Percentiles rank a stretch among this genome's conserved stretches.
Conservation (phyloP, 2,888 invertebrate species). For the Apotomis turbidana region DNA sequence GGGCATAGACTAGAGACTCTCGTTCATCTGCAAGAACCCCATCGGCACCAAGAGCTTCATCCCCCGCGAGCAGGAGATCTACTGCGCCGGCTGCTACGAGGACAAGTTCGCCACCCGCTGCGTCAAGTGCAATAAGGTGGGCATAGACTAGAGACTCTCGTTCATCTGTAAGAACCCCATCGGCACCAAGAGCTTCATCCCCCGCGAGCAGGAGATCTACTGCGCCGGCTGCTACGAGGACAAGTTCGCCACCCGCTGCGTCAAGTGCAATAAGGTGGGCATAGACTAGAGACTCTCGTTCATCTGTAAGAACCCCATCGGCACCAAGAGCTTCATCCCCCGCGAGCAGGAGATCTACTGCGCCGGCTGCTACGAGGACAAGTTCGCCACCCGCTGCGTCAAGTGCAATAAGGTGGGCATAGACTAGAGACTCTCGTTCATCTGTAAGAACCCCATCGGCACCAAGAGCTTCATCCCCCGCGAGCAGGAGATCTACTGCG, state of each 20-base stretch:
- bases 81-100: conserved; percentile 99
- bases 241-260: conserved; percentile 99
- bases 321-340: conserved; percentile 99
- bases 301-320: conserved; percentile 98
- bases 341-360: conserved; percentile 99
- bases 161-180: conserved; percentile 97
- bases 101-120: conserved; percentile 99
- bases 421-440: conserved; percentile 53
- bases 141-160: too few species aligned
- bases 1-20: background rate
- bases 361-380: conserved; percentile 99
- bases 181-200: conserved; percentile 99
- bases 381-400: conserved; percentile 99
- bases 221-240: conserved; percentile 99
- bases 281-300: too few species aligned
- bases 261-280: conserved; percentile 97
- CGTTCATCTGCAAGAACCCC: conserved; percentile 93
- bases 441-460: conserved; percentile 98
- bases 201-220: conserved; percentile 99
- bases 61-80: conserved; percentile 99
- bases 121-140: conserved; percentile 98
- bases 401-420: conserved; percentile 96
- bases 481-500: conserved; percentile 99
- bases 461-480: conserved; percentile 99
- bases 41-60: conserved; percentile 99